Conservation (phyloP, 2,113 vertebrate genomes). For the Conger conger region DNA sequence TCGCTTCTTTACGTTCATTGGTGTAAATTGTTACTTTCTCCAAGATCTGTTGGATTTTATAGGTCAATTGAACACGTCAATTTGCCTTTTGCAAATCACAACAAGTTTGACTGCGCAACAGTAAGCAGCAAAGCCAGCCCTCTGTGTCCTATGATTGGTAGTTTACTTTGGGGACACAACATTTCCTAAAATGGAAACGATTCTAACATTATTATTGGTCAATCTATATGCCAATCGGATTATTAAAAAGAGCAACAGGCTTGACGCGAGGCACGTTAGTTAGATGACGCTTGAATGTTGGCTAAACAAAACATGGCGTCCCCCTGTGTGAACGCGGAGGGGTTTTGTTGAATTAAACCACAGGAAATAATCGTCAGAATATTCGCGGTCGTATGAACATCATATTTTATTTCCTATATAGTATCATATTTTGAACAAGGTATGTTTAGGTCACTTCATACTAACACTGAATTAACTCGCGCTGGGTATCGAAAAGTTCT, state of each 20-base stretch:
- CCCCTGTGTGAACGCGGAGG: not conserved
- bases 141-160: conserved; percentile 41
- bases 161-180: conserved; percentile 35
- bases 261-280: not conserved
- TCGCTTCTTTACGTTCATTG: conserved; percentile 17
- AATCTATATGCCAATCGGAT: conserved; percentile 31
- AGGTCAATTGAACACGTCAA: conserved; percentile 22
- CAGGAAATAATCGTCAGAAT: not conserved
- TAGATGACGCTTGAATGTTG: not conserved
- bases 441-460: not conserved
- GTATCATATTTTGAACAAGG: not conserved
- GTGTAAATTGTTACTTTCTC: conserved; percentile 18
- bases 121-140: conserved; percentile 18
- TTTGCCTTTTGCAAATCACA: not conserved
- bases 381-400: not conserved
- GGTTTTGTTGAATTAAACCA: conserved; percentile 8
- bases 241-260: not conserved
- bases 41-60: conserved; percentile 11
- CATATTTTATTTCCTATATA: not conserved
- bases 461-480: not conserved
- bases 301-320: not conserved
- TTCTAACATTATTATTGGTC: conserved; percentile 38
- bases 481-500: not conserved
- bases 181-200: conserved; percentile 57
- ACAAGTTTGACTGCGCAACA: conserved; percentile 38